Base-by-base conservation (phyloP, 1,140 invertebrate genomes). In the Drosophila micromelanica region DNA sequence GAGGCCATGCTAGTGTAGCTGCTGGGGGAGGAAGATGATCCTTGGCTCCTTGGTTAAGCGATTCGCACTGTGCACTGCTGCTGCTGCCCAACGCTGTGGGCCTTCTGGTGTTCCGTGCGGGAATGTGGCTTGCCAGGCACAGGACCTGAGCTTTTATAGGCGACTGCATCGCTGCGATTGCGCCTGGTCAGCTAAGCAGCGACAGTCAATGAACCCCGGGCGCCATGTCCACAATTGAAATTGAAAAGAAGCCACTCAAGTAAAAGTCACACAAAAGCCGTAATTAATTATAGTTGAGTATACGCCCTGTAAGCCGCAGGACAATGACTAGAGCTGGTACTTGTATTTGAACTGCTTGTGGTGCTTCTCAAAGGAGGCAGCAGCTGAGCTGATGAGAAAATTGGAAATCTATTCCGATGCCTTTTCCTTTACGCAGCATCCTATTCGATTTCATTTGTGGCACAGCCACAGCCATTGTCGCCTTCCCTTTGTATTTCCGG, bases 401-500 rank as follows among this genome's bases (percentile, higher is more conserved):
- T 89, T 87, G 82, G 64, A 82, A 89, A 87, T 87, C 78, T 82
- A 78, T 87, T 82, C 64, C 54, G 40, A 8, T 60, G 30, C 38
- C 67, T 67, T 64, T 57, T 68, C 76, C 62, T 69, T 51, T 57
- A 20, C 30, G 27, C 37, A 45, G 40, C 38, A 77, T 73, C 72
- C 69, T 38, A 78, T 79, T 87, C 68, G 69, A 78, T 82, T 78
- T 78, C 72, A 67, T 79, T 87, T 87, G 51, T 59, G 52, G 9
- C 56, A 11, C 12, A 27, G 62, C 40, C 46, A 51, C n/a, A n/a
- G 46, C 5, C 46, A 62, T 30, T 51, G 67, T 56, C 61, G 63
- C 51, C 68, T 89, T 89, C 76, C 79, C 76, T 87, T 87, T 87
- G 84, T 89, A 89, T 87, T 84, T 87, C 84, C 79, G 82, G 76